Base-by-base conservation (phyloP, 1,140 invertebrate genomes). In the Papilio helenus region DNA sequence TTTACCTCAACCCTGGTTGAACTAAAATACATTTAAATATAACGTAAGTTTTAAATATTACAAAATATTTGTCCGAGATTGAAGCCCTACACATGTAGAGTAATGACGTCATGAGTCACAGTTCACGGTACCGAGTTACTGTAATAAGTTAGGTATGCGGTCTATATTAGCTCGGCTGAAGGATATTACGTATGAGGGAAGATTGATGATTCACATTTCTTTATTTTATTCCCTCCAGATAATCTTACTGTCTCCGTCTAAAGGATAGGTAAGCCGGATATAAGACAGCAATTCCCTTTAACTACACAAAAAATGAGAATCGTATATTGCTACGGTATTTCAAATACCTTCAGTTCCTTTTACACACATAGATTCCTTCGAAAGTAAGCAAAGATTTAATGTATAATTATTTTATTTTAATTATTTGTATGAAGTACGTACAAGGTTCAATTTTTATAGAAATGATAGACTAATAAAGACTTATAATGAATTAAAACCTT, bases 181-280 rank as follows among this genome's bases (percentile, higher is more conserved):
- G 61, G 61, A 68, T 68, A 68, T 68, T 68, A 68, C 61, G 61
- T 68, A 68, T 34, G 16, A 68, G 61, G 61, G 26, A 68, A 29
- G 61, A 68, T 68, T 68, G 61, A 68, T 68, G 61, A 68, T 68
- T 68, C 61, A 34, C 61, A 68, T 68, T 68, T 68, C 61, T 68
- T 34, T 68, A 68, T 68, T 68, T 68, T 68, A 68, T 68, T 68
- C 29, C 61, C 61, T 68, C 61, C 61, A 68, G 61, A 68, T 68
- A 68, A 68, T 68, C 61, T 68, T 34, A 29, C 61, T 68, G 61
- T 68, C 61, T 68, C 61, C 61, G 26, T 68, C 61, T 68, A 68
- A 68, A 34, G 61, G 61, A 68, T 68, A 68, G 61, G 61, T 68
- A 68, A 68, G 61, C 61, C 61, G 61, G 26, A 68, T 68, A 68